A percentile compares a stretch with the other conserved stretches of the same genome.
These are phyloP conservation scores for Pipistrellus nathusii DNA, from an alignment of 2,797 vertebrate genomes.

Conservation along the genomic window DNA sequence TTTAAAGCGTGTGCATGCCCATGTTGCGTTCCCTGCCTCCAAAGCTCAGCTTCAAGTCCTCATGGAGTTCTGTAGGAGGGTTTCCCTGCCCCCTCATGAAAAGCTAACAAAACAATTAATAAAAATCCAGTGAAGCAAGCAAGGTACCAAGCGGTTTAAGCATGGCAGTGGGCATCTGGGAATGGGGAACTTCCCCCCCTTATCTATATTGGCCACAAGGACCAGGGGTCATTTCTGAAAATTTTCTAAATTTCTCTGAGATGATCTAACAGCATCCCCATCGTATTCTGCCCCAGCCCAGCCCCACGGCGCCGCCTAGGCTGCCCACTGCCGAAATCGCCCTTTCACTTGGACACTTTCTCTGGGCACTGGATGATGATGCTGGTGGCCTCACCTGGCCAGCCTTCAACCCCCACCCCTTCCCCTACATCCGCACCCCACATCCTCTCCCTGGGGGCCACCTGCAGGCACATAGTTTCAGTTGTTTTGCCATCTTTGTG, in stretches of 20 bases:
- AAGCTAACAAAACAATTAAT: background rate
- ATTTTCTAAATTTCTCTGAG: background rate
- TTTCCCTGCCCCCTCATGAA: background rate
- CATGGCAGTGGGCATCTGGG: background rate
- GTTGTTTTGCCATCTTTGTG: background rate
- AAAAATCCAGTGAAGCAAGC: background rate
- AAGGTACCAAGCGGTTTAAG: background rate
- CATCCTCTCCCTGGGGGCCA: background rate
- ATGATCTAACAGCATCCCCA: background rate
- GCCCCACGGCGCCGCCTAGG: background rate
- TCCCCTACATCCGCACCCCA: no score
- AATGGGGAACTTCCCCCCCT: background rate
- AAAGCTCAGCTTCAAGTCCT: background rate
- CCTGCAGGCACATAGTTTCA: background rate
- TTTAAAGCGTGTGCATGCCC: rapidly evolving
- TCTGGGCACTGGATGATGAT: no score
- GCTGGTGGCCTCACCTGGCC: background rate
- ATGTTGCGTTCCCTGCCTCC: background rate
- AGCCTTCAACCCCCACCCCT: background rate
- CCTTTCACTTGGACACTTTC: background rate
- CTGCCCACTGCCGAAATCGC: background rate
- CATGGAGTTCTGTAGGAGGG: background rate
- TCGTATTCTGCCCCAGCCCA: background rate
- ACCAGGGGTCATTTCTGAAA: background rate
- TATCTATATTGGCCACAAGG: background rate